A percentile compares a stretch with the other conserved stretches of the same genome.
Evolutionary conservation across 92 coral and sea anemone genomes (phyloP).

Genomic region (Porites lobata): DNA sequence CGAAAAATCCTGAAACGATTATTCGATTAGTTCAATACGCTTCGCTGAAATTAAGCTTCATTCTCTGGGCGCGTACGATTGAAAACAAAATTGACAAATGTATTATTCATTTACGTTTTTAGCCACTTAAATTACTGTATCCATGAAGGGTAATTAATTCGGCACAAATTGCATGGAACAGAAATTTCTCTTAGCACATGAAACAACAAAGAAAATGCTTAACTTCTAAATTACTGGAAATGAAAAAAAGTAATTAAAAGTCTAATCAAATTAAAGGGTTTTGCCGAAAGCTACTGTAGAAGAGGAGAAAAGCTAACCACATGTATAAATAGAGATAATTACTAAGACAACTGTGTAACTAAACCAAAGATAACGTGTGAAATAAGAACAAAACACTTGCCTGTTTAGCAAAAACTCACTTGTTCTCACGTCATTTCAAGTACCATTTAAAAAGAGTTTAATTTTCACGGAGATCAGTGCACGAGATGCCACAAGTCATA

Average conservation of each 20-base stretch:
- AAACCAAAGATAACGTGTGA: constrained; percentile 15
- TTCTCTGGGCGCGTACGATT: too few species aligned
- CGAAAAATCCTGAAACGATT: too few species aligned
- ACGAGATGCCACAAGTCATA: not conserved
- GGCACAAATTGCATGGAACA: too few species aligned
- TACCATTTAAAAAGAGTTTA: constrained; percentile 1
- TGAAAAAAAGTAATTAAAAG: constrained; percentile 10
- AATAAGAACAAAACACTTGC: constrained; percentile 4
- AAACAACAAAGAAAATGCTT: not conserved
- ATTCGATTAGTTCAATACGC: too few species aligned
- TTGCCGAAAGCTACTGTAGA: constrained; percentile 8
- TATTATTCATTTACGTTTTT: too few species aligned
- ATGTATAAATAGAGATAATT: constrained; percentile 6
- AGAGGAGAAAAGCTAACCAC: not conserved
- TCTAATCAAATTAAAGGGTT: constrained; percentile 16
- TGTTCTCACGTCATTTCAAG: constrained; percentile 29
- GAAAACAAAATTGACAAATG: too few species aligned
- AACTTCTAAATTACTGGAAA: not conserved
- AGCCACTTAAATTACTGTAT: too few species aligned
- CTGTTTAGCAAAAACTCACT: constrained; percentile 21
- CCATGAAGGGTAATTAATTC: too few species aligned
- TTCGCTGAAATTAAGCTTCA: too few species aligned
- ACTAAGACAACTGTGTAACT: constrained; percentile 21
- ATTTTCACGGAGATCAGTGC: not conserved
- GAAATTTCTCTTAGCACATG: not conserved